A percentile compares a stretch with the other conserved stretches of the same genome.
Conservation (phyloP, 2,113 vertebrate genomes). For the Sus scrofa region T2T-Sscrofa CM000824.6:118736001-118736500, state of each 20-base stretch:
- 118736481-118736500: not conserved
- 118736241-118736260: not conserved
- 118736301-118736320: not conserved
- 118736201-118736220: not conserved
- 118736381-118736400: not conserved
- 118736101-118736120: not conserved
- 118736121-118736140: not conserved
- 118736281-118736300: not conserved
- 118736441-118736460: not conserved
- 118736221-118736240: not conserved
- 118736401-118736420: not conserved
- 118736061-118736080: not conserved
- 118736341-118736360: not conserved
- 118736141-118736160: not conserved
- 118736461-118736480: not conserved
- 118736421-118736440: not conserved
- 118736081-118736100: not conserved
- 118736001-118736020: too few relatives aligned
- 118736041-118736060: not conserved
- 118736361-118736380: not conserved
- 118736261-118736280: not conserved
- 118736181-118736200: not conserved
- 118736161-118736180: not conserved
- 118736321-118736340: not conserved
- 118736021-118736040: not conserved